Evolutionary conservation across 2,888 invertebrate species (phyloP).

Genomic region (Calliopum simillimum): DNA sequence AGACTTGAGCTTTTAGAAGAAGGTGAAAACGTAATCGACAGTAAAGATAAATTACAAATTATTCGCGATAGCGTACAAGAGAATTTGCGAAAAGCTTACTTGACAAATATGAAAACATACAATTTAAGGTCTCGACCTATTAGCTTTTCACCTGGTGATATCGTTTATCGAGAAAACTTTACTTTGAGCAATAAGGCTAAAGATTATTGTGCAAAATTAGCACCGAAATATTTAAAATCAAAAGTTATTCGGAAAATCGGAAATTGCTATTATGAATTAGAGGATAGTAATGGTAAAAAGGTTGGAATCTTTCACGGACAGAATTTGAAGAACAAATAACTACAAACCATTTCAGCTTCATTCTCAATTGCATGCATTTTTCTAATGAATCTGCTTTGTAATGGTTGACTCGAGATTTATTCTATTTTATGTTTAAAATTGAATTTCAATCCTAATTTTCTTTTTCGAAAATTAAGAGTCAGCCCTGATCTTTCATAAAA

Average conservation of each 20-base stretch:
- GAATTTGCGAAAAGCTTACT: constrained; percentile 17
- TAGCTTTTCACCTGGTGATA: constrained; percentile 9
- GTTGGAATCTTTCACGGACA: constrained; percentile 29
- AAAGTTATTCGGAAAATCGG: constrained; percentile 20
- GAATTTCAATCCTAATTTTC: too few species aligned
- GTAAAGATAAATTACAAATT: constrained; percentile 3
- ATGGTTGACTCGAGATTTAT: too few species aligned
- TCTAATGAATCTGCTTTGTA: too few species aligned
- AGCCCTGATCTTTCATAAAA: too few species aligned
- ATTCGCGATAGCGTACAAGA: constrained; percentile 21
- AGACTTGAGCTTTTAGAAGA: constrained; percentile 30
- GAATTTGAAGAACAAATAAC: too few species aligned
- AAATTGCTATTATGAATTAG: constrained; percentile 29
- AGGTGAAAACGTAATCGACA: neutral
- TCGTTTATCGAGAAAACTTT: constrained; percentile 19
- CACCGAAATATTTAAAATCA: constrained; percentile 24
- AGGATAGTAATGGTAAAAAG: constrained; percentile 15
- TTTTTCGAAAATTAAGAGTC: too few species aligned
- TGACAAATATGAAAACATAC: neutral
- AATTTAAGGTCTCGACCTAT: neutral
- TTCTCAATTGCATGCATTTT: too few species aligned
- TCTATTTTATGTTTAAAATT: too few species aligned
- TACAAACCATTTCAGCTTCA: too few species aligned
- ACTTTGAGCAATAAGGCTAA: constrained; percentile 1
- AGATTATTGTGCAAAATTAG: constrained; percentile 17